Evolutionary conservation across 2,888 invertebrate genomes (phyloP).

Genomic region (Drosophila testacea): DNA sequence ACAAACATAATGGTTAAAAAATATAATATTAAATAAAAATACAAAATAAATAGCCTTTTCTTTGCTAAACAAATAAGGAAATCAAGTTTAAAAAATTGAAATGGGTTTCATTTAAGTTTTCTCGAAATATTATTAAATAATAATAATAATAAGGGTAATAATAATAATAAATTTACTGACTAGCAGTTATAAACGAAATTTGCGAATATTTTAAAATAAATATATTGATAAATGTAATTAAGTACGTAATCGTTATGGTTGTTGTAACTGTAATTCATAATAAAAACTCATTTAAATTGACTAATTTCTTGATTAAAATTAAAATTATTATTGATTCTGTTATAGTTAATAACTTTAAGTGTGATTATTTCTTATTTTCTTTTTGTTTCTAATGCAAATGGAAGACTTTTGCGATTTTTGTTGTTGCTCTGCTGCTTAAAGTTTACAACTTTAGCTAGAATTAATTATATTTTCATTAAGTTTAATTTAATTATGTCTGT

Average conservation of each 20-base stretch:
- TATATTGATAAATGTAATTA: conserved; percentile 57
- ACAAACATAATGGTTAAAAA: conserved; percentile 26
- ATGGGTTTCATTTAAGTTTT: conserved; percentile 49
- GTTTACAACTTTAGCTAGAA: conserved; percentile 70
- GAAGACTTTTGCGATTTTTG: conserved; percentile 79
- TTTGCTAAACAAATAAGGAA: conserved; percentile 67
- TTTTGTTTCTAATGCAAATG: conserved; percentile 60
- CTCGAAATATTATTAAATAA: conserved; percentile 45
- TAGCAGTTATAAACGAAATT: conserved; percentile 73
- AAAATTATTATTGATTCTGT: conserved; percentile 21
- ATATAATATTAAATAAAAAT: conserved; percentile 38
- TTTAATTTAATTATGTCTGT: conserved; percentile 33
- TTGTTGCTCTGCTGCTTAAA: conserved; percentile 56
- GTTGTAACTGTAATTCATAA: conserved; percentile 19
- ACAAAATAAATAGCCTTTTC: conserved; percentile 76
- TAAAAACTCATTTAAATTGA: conserved; percentile 67
- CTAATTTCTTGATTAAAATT: conserved; percentile 54
- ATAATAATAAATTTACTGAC: conserved; percentile 68
- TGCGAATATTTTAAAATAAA: conserved; percentile 57
- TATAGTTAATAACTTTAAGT: conserved; percentile 38
- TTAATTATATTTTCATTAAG: conserved; percentile 40
- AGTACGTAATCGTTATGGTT: conserved; percentile 53
- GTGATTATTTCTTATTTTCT: conserved; percentile 12
- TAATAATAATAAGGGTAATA: conserved; percentile 25
- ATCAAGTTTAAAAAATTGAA: conserved; percentile 36